phyloP scores from a whole-genome alignment of 2,888 invertebrate genomes.

The Tenthredo mesomela region DNA sequence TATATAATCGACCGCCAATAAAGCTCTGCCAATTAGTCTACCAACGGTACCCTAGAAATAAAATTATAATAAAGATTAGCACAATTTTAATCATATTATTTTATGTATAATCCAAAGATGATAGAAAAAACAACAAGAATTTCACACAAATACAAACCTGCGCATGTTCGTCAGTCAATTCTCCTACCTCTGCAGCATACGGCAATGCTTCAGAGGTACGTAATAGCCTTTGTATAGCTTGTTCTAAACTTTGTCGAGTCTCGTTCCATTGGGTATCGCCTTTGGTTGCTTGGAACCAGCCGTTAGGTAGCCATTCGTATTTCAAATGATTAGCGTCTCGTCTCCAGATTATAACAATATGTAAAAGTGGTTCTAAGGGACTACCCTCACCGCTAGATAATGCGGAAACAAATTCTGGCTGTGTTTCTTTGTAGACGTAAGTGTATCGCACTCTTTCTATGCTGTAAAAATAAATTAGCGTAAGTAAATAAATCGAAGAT shows the following conservation, averaged over 20 bases:
- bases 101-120: background rate
- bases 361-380: slow-evolving; percentile 84
- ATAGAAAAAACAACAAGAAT: too few species aligned
- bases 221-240: slow-evolving; percentile 85
- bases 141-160: slow-evolving; percentile 78
- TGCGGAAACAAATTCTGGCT: slow-evolving; percentile 90
- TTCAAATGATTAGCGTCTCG: slow-evolving; percentile 91
- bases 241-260: slow-evolving; percentile 86
- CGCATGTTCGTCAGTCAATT: slow-evolving; percentile 75
- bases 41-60: slow-evolving; percentile 82
- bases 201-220: slow-evolving; percentile 87
- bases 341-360: slow-evolving; percentile 95
- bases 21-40: slow-evolving; percentile 83
- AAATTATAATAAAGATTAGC: background rate
- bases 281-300: slow-evolving; percentile 80
- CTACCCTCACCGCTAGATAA: slow-evolving; percentile 83
- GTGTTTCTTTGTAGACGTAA: slow-evolving; percentile 92
- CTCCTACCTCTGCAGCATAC: slow-evolving; percentile 87
- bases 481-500: background rate
- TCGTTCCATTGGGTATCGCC: slow-evolving; percentile 83
- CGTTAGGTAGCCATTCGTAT: slow-evolving; percentile 93
- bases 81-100: background rate
- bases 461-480: slow-evolving; percentile 59
- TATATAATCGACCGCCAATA: slow-evolving; percentile 86
- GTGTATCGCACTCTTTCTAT: slow-evolving; percentile 88